A percentile compares a stretch with the other conserved stretches of the same genome.
Evolutionary conservation across 2,888 invertebrate genomes (phyloP).

Genomic region (Imbricaverruca yamaguchii): DNA sequence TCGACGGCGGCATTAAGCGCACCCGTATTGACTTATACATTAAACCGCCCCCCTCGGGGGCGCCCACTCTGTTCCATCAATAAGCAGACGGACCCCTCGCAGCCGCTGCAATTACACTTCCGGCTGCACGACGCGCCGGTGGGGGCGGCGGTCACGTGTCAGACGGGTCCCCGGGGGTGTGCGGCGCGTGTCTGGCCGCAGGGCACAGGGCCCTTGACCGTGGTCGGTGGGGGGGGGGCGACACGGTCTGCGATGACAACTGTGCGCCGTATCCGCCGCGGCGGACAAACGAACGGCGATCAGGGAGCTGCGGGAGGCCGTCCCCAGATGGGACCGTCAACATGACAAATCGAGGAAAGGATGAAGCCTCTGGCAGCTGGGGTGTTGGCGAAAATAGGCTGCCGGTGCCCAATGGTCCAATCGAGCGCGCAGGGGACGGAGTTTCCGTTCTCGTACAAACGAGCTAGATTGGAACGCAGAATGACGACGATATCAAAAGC

Average conservation of each 20-base stretch:
- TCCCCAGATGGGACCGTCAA: neutral
- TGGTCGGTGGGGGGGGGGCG: neutral
- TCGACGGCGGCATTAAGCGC: neutral
- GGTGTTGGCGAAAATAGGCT: neutral
- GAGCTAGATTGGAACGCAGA: neutral
- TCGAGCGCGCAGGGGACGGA: neutral
- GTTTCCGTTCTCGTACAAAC: neutral
- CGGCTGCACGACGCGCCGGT: neutral
- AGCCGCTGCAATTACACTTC: conserved; percentile 9
- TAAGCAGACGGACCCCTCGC: neutral
- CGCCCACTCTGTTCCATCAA: neutral
- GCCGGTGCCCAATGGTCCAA: neutral
- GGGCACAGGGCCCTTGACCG: conserved; percentile 8
- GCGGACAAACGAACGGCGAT: neutral
- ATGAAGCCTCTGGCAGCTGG: neutral
- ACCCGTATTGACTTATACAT: neutral
- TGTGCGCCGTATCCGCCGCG: neutral
- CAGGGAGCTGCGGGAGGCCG: neutral
- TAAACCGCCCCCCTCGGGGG: neutral
- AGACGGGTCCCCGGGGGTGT: neutral
- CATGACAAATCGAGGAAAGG: neutral
- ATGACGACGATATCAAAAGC: neutral
- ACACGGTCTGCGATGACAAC: neutral
- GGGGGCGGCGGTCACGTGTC: no score
- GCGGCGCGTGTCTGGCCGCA: neutral